A percentile compares a stretch with the other conserved stretches of the same genome.
Evolutionary conservation across 2,113 vertebrate genomes (phyloP).

Genomic region (Psophia crepitans): DNA sequence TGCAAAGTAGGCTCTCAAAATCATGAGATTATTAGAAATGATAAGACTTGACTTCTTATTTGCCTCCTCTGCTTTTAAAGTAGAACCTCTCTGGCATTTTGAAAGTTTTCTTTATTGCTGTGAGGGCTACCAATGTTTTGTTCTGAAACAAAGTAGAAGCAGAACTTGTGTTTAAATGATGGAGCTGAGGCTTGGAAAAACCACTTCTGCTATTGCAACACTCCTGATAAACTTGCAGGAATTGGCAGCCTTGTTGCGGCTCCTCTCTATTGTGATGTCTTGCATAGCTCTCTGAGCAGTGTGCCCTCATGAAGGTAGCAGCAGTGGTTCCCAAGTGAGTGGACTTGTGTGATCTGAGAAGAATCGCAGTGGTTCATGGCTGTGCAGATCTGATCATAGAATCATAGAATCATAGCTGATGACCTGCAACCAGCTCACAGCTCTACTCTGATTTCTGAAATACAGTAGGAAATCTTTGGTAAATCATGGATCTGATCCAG

Average conservation of each 20-base stretch:
- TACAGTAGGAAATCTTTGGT: background rate
- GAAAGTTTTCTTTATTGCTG: background rate
- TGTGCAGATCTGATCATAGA: background rate
- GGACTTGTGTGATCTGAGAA: background rate
- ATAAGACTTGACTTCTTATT: background rate
- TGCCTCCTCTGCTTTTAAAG: background rate
- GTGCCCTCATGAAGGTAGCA: background rate
- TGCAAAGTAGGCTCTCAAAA: background rate
- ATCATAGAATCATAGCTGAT: too few species aligned
- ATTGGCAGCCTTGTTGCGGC: background rate
- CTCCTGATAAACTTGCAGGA: background rate
- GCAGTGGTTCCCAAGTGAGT: background rate
- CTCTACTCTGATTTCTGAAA: background rate
- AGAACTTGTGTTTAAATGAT: background rate
- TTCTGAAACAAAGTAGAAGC: background rate
- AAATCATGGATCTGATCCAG: background rate
- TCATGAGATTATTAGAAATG: background rate
- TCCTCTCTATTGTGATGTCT: background rate
- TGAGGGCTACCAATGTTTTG: background rate
- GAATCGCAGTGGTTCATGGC: background rate
- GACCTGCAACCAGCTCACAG: too few species aligned
- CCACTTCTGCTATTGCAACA: background rate
- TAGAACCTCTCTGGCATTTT: background rate
- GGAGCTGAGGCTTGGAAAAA: background rate
- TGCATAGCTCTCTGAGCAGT: background rate